A percentile compares a stretch with the other conserved stretches of the same genome.
phyloP scores from a whole-genome alignment of 2,113 vertebrate species.

The Clarias batrachus region DNA sequence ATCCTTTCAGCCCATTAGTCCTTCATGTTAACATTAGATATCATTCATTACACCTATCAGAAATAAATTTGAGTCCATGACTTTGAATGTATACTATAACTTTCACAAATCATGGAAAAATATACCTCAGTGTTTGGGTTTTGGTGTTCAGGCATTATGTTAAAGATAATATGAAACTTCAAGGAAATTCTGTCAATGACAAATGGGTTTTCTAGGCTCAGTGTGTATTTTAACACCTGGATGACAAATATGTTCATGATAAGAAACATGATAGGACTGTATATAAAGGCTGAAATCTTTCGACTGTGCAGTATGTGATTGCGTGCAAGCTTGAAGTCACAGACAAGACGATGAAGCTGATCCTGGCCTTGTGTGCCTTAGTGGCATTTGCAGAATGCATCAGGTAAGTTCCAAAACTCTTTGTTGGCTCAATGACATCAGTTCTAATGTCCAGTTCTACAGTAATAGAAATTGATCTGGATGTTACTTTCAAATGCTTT shows the following conservation, averaged over 20 bases:
- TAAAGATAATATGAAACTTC: not conserved
- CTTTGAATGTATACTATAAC: not conserved
- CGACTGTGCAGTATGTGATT: constrained; percentile 10
- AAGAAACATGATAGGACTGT: constrained; percentile 1
- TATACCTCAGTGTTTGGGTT: not conserved
- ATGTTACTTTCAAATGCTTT: not conserved
- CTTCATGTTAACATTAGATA: not conserved
- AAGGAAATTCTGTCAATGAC: not conserved
- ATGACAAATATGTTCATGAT: constrained; percentile 1
- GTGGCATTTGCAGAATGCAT: constrained; percentile 65
- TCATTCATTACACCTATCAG: not conserved
- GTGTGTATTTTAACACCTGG: not conserved
- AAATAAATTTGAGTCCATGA: not conserved
- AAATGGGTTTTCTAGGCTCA: not conserved
- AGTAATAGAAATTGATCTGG: not conserved
- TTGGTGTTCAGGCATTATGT: not conserved
- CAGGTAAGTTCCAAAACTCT: constrained; percentile 60
- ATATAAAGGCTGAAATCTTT: constrained; percentile 55
- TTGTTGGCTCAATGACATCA: not conserved
- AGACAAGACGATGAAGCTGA: constrained; percentile 65
- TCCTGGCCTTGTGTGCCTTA: constrained; percentile 61
- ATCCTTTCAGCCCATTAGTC: not conserved
- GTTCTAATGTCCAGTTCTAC: not conserved
- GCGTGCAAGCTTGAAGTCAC: constrained; percentile 29
- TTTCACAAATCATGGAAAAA: not conserved